Conservation (phyloP, 2,888 invertebrate genomes). For the Ethmia dodecea region DNA sequence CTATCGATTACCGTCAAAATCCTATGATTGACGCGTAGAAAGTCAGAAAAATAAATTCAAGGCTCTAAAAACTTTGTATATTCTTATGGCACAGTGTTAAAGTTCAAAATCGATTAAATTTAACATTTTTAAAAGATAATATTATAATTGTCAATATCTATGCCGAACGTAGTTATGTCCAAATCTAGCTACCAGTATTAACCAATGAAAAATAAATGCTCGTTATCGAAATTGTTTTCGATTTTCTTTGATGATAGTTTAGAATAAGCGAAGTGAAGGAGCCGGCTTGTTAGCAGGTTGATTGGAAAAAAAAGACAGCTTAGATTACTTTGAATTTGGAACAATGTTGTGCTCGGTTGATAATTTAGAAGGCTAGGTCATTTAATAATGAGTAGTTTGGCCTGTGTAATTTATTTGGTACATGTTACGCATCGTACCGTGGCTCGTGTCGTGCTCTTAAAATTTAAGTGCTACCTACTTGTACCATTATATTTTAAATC, state of each 20-base stretch:
- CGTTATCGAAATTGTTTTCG: constrained; percentile 55
- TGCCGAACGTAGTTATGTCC: constrained; percentile 25
- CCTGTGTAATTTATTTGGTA: too few species aligned
- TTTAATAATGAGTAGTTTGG: too few species aligned
- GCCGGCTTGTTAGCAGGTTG: constrained; percentile 32
- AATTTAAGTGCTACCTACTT: too few species aligned
- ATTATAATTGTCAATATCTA: constrained; percentile 16
- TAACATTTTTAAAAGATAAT: too few species aligned
- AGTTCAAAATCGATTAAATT: constrained; percentile 24
- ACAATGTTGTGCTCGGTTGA: too few species aligned
- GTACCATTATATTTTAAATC: too few species aligned
- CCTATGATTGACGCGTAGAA: constrained; percentile 56
- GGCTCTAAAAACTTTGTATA: background rate
- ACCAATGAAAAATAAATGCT: constrained; percentile 40
- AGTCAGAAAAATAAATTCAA: constrained; percentile 28
- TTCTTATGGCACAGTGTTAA: constrained; percentile 25
- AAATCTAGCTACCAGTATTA: constrained; percentile 54
- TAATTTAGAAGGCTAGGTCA: too few species aligned
- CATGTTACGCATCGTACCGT: too few species aligned
- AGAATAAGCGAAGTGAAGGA: constrained; percentile 28
- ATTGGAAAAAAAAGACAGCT: constrained; percentile 28
- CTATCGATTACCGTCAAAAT: constrained; percentile 54
- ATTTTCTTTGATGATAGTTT: constrained; percentile 36
- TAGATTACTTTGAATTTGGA: too few species aligned
- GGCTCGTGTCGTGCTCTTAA: too few species aligned